Percentiles rank a stretch among this genome's conserved stretches.
Evolutionary conservation across 2,797 vertebrate genomes (phyloP).

Genomic region (Lutra lutra): DNA sequence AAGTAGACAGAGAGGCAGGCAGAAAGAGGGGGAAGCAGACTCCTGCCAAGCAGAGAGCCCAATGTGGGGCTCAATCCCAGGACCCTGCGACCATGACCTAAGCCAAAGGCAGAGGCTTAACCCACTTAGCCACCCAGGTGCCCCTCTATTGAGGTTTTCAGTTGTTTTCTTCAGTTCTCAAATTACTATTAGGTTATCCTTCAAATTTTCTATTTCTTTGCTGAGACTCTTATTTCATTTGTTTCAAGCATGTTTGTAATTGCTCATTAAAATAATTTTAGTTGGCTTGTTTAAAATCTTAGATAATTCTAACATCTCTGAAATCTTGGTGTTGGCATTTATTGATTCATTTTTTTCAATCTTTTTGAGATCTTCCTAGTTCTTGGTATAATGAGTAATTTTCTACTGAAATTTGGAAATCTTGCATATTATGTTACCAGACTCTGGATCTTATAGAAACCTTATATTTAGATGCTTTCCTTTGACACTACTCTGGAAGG

Average conservation of each 20-base stretch:
- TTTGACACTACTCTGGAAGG: neutral
- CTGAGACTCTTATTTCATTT: neutral
- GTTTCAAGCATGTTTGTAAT: neutral
- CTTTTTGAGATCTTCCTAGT: neutral
- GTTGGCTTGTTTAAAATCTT: neutral
- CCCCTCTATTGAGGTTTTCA: neutral
- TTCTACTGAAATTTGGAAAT: neutral
- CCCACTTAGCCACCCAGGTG: neutral
- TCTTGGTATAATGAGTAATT: neutral
- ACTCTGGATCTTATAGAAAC: neutral
- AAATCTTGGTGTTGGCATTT: neutral
- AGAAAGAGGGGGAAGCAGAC: neutral
- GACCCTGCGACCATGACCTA: neutral
- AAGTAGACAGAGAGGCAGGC: neutral
- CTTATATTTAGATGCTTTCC: neutral
- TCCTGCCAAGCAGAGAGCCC: neutral
- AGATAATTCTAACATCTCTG: neutral
- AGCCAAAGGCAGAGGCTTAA: neutral
- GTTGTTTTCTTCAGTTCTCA: neutral
- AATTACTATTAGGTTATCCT: neutral
- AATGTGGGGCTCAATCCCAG: neutral
- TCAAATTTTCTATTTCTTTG: neutral
- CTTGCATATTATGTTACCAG: neutral
- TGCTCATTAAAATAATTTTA: neutral
- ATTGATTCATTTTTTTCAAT: neutral